Evolutionary conservation across 2,113 vertebrate genomes (phyloP).

Genomic region (Paradoxurus hermaphroditus): DNA sequence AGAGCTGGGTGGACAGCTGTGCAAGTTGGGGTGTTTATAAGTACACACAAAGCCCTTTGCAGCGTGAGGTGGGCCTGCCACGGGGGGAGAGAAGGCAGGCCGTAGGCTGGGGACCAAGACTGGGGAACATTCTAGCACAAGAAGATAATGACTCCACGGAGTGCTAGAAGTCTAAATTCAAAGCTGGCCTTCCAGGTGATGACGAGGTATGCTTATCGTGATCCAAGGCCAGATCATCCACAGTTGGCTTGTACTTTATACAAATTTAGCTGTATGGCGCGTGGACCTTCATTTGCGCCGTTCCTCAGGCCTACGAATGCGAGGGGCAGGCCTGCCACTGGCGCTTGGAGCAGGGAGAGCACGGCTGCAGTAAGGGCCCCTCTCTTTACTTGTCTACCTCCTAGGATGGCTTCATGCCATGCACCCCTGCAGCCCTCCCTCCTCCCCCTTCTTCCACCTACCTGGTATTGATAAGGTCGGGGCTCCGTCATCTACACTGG

Average conservation of each 20-base stretch:
- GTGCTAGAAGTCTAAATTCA: not conserved
- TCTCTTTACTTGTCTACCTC: not conserved
- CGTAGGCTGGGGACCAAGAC: not conserved
- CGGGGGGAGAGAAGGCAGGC: not conserved
- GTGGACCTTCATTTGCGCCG: not conserved
- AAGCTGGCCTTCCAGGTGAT: not conserved
- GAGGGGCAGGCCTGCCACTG: not conserved
- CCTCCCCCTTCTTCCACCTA: not conserved
- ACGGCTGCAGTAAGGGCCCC: not conserved
- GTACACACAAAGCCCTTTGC: not conserved
- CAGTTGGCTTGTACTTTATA: not conserved
- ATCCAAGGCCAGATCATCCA: not conserved
- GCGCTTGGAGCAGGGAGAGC: not conserved
- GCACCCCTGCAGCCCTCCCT: not conserved
- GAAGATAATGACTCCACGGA: not conserved
- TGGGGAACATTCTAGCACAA: not conserved
- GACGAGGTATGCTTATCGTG: not conserved
- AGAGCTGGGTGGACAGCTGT: not conserved
- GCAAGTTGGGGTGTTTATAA: not conserved
- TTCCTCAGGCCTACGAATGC: not conserved
- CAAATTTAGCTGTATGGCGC: not conserved
- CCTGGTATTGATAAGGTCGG: not conserved
- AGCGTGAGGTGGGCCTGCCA: not conserved
- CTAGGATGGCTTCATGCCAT: not conserved
- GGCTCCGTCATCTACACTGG: not conserved